Evolutionary conservation across 2,113 vertebrate species (phyloP).

Genomic region (Peromyscus leucopus): DNA sequence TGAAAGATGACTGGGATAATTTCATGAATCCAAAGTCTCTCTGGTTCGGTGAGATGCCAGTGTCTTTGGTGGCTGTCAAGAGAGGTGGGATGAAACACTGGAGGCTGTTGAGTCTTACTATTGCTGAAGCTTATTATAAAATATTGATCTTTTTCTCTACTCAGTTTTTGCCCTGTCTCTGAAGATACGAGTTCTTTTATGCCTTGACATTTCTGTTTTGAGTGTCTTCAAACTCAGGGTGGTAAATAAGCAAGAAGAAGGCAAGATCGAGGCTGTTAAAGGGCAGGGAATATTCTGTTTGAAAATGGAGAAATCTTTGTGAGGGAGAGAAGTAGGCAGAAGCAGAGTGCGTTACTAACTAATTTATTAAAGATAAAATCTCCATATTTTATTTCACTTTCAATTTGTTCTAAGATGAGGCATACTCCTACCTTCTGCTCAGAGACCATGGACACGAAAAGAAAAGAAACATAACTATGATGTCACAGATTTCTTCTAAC

Average conservation of each 20-base stretch:
- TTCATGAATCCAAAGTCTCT: not conserved
- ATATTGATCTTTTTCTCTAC: not conserved
- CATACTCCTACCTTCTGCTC: rapidly evolving
- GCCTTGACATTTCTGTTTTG: constrained; percentile 61
- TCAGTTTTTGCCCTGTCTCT: not conserved
- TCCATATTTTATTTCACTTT: not conserved
- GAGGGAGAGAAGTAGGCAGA: not conserved
- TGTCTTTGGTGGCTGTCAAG: not conserved
- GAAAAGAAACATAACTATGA: not conserved
- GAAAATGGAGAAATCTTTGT: constrained; percentile 20
- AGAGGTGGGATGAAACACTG: not conserved
- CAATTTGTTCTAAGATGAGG: not conserved
- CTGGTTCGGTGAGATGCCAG: not conserved
- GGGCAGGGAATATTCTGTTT: constrained; percentile 10
- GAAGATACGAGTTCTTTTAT: constrained; percentile 12
- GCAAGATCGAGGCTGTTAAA: constrained; percentile 7
- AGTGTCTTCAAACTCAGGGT: constrained; percentile 48
- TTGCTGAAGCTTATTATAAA: not conserved
- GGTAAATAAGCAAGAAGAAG: not conserved
- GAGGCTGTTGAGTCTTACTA: not conserved
- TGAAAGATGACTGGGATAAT: not conserved
- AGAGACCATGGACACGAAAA: not conserved
- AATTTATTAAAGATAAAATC: constrained; percentile 16
- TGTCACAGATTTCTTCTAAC: not conserved
- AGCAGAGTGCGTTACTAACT: not conserved